phyloP scores from a whole-genome alignment of 1,140 invertebrate genomes.

The Subanguina moxae region DNA sequence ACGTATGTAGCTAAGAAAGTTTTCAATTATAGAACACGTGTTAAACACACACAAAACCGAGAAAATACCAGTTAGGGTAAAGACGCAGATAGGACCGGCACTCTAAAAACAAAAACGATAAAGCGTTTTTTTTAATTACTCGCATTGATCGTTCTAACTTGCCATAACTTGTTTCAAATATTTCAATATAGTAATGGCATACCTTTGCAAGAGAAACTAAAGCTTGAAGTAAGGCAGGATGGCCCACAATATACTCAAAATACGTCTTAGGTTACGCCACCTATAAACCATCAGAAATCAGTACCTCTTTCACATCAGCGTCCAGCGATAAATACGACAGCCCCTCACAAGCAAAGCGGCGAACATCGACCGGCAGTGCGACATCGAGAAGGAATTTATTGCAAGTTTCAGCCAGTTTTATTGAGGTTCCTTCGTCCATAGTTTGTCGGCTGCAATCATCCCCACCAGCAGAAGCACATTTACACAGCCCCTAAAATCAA shows the following conservation, averaged over 20 bases:
- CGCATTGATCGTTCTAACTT: too few species aligned
- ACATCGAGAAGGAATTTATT: slow-evolving; percentile 63
- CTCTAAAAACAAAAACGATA: slow-evolving; percentile 25
- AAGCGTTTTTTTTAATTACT: slow-evolving; percentile 15
- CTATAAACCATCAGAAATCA: too few species aligned
- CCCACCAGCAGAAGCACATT: slow-evolving; percentile 90
- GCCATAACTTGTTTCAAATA: neutral
- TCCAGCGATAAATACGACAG: slow-evolving; percentile 93
- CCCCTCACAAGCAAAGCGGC: slow-evolving; percentile 77
- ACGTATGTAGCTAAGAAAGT: slow-evolving; percentile 68
- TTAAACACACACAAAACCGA: too few species aligned
- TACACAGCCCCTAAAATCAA: slow-evolving; percentile 75
- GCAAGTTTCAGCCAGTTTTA: slow-evolving; percentile 89
- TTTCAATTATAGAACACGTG: too few species aligned
- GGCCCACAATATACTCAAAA: slow-evolving; percentile 74
- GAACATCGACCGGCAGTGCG: slow-evolving; percentile 45
- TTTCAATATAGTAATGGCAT: neutral
- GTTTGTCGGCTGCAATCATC: slow-evolving; percentile 85
- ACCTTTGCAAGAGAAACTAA: slow-evolving; percentile 78
- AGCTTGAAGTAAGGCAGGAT: slow-evolving; percentile 74
- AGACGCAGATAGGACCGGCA: slow-evolving; percentile 59
- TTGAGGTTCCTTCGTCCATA: slow-evolving; percentile 87
- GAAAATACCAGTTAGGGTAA: slow-evolving; percentile 46
- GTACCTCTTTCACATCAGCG: slow-evolving; percentile 87
- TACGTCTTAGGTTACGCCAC: too few species aligned